Evolutionary conservation across 2,113 vertebrate species (phyloP).

Genomic region (Phocoena sinus): DNA sequence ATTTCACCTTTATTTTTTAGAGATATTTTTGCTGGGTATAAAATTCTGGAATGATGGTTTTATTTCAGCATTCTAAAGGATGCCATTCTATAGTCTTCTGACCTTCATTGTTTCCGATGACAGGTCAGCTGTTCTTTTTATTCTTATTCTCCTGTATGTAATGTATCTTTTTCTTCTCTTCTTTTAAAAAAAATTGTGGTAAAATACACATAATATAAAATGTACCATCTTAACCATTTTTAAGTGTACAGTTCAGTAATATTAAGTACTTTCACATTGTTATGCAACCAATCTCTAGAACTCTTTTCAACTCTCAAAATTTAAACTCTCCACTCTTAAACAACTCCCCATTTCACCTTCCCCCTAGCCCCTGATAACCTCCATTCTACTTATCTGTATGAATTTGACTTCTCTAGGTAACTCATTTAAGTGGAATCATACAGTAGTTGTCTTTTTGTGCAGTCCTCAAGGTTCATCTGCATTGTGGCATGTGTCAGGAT

Average conservation of each 20-base stretch:
- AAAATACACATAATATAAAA: not conserved
- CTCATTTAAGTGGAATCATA: not conserved
- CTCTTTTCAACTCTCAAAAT: not conserved
- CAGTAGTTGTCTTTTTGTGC: not conserved
- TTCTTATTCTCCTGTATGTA: not conserved
- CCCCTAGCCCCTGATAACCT: not conserved
- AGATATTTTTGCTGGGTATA: not conserved
- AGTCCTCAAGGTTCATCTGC: not conserved
- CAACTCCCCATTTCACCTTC: not conserved
- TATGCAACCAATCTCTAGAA: not conserved
- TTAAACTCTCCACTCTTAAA: not conserved
- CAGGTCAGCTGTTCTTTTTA: slow-evolving; percentile 1
- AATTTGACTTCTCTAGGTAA: not conserved
- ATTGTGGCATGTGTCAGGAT: not conserved
- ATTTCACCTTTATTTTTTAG: not conserved
- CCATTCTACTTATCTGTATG: not conserved
- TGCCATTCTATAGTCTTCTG: not conserved
- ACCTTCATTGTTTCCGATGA: not conserved
- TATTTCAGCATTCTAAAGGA: not conserved
- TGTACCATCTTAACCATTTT: not conserved
- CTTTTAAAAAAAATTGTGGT: not conserved
- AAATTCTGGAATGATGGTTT: not conserved
- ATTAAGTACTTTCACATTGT: not conserved
- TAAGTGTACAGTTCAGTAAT: not conserved
- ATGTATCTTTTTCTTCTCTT: not conserved